Conservation (phyloP, 2,888 invertebrate genomes). For the Amblyjoppa proteus region DNA sequence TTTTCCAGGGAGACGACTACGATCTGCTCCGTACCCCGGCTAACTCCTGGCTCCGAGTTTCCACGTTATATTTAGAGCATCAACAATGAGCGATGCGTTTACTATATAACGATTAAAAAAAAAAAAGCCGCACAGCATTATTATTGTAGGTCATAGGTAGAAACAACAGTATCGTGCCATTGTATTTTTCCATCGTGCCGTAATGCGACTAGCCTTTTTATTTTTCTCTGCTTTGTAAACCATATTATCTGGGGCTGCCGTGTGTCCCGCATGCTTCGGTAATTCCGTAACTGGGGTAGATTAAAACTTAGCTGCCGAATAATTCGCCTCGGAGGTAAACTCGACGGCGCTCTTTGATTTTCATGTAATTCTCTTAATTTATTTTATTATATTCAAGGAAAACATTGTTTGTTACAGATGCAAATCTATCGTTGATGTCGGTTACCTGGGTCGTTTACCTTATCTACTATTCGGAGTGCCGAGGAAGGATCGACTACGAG, state of each 20-base stretch:
- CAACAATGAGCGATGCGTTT: slow-evolving; percentile 37
- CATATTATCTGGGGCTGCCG: slow-evolving; percentile 42
- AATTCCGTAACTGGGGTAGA: neutral
- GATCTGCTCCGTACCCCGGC: slow-evolving; percentile 8
- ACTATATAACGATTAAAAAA: slow-evolving; percentile 54
- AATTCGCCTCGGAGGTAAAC: too few species aligned
- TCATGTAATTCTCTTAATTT: neutral
- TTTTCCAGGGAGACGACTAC: slow-evolving; percentile 71
- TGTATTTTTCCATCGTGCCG: slow-evolving; percentile 59
- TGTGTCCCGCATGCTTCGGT: slow-evolving; percentile 51
- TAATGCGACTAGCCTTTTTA: slow-evolving; percentile 49
- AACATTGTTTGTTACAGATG: neutral
- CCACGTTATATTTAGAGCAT: slow-evolving; percentile 39
- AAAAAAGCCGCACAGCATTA: slow-evolving; percentile 15
- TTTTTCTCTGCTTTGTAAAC: slow-evolving; percentile 24
- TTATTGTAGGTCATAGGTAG: slow-evolving; percentile 40
- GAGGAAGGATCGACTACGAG: slow-evolving; percentile 2
- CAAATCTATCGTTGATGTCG: neutral
- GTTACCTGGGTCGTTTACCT: neutral
- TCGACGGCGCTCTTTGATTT: neutral
- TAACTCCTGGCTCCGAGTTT: slow-evolving; percentile 31
- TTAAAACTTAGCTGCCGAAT: neutral
- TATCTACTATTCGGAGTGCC: neutral
- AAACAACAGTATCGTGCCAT: slow-evolving; percentile 65
- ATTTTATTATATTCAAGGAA: neutral